Base-by-base conservation (phyloP, 2,113 vertebrate genomes). In the Pycnonotus jocosus region DNA sequence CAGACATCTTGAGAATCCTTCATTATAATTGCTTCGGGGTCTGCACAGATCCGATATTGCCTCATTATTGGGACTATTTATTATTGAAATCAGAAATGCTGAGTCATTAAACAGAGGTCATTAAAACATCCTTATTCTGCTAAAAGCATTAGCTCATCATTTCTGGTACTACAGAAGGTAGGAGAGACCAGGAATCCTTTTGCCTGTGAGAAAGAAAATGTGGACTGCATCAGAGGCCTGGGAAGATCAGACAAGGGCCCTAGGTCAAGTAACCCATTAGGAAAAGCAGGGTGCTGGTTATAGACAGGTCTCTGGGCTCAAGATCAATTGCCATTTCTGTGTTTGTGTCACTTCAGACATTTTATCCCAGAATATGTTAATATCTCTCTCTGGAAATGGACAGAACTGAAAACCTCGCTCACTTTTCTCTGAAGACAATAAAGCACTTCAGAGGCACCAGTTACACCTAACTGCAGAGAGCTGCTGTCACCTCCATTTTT, bases 81-180 rank as follows among this genome's bases (percentile, higher is more conserved):
- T 92, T 90, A 84, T 14, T 65, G 72, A 83, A 92, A 57, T 31
- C 64, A 64, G 57, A 90, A 94, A 71, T 28, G 90, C 69, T 84
- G 88, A 96, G 92, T 96, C 96, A 96, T 81, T 84, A 94, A 94
- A 94, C 16, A 73, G 68, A 69, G 82, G 93, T 93, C 70, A 45
- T 57, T 60, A 79, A 91, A 65, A 35, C 48, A 86, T 78, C 57
- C 40, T 68, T 61, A 64, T 74, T 81, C 80, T 86, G 71, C 72
- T 96, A 57, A 92, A 95, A 84, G 62, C 61, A 81, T 93, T 73
- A 93, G 57, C 72, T 93, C 77, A 78, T 88, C 30, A 22, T 88
- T 96, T 92, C 72, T 83, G 71, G 60, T 81, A 72, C 48, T 83
- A 64, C 57, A 50, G 85, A 83, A 78, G 44, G 76, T 58, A 74